Base-by-base conservation (phyloP, 2,797 vertebrate species). In the Brachymystax lenok region DNA sequence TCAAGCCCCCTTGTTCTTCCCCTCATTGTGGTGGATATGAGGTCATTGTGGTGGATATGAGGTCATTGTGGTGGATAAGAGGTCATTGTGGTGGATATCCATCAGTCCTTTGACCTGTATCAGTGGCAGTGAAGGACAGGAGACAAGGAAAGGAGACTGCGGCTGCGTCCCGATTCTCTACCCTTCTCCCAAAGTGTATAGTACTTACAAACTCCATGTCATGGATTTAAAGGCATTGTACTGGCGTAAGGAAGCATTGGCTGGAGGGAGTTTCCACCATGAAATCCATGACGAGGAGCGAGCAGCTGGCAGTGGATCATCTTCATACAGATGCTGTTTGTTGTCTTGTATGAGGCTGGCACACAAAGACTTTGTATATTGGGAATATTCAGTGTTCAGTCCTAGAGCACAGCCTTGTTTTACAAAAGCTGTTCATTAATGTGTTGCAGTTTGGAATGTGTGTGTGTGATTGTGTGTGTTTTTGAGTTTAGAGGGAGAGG, bases 381-480 rank as follows among this genome's bases (percentile, higher is more conserved):
- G 54, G 54, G 54, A n/a, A 56, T 56, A 56, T 8, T 17, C 52
- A 19, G 16, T 54, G 52, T 16, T 54, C 13, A 17, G 14, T 56
- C 12, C 7, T n/a, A 6, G 35, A 40, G 54, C 17, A n/a, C 52
- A 54, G 16, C 16, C 3, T 19, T 54, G 52, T 56, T 1, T 56
- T n/a, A 56, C 35, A 40, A 8, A n/a, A 56, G 52, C 17, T 54
- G 52, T 54, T 63, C 24, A 24, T 19, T 16, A 33, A 68, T 24
- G 21, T 24, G 35, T 21, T 70, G 17, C 21, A 50, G 24, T 50
- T 21, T 71, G 69, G 46, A 71, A 51, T 27, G 69, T 69, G 68
- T 63, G 72, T 61, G 56, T 64, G 72, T 76, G 66, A 69, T 64
- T 76, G 74, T 76, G 75, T 76, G 74, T 76, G 75, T 77, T 40